Conservation (phyloP, 2,797 vertebrate species). For the Buceros bicornis region DNA sequence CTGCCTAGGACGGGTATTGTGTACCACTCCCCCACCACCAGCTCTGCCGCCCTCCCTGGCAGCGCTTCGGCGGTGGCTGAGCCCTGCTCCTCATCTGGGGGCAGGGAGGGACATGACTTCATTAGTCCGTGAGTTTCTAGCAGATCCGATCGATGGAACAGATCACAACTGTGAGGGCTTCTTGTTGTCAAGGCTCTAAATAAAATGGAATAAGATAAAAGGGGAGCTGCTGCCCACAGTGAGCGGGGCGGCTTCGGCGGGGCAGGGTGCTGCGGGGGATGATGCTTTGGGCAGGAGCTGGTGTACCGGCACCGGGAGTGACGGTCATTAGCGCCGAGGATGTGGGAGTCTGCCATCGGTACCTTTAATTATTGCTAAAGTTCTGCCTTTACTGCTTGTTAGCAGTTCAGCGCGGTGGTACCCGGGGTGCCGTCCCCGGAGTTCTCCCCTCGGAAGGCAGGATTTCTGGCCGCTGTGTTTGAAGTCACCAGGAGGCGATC, state of each 20-base stretch:
- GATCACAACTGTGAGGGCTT: background rate
- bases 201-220: background rate
- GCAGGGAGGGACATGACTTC: background rate
- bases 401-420: slow-evolving; percentile 22
- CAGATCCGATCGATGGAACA: background rate
- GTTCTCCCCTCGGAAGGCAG: slow-evolving; percentile 1
- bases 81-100: background rate
- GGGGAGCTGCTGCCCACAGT: background rate
- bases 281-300: background rate
- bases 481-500: slow-evolving; percentile 2
- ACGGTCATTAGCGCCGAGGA: background rate
- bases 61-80: accelerated
- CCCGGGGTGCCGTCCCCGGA: background rate
- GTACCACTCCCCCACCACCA: background rate
- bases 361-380: slow-evolving; percentile 74
- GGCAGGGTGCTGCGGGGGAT: background rate
- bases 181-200: background rate
- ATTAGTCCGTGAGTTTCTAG: background rate
- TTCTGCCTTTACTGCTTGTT: slow-evolving; percentile 60
- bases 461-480: background rate
- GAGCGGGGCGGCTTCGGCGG: background rate
- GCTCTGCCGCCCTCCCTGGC: too few species aligned
- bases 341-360: slow-evolving; percentile 34
- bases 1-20: accelerated
- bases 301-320: accelerated